Evolutionary conservation across 2,888 invertebrate species (phyloP), one percentile per base, ranked within the genome.

Genomic region (Acleris emargana): DNA sequence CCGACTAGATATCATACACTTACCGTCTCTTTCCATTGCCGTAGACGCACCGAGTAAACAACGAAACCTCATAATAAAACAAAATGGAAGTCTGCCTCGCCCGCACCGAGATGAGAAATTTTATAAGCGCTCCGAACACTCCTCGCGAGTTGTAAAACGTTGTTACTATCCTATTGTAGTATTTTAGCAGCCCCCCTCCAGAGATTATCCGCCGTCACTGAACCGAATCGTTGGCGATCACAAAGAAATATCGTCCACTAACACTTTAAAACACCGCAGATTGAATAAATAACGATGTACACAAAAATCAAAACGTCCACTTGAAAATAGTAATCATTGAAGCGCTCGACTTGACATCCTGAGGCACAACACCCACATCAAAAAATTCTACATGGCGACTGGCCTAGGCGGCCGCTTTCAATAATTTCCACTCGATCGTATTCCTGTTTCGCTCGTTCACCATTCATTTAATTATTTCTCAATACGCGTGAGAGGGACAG

Each of bases 91-190:
- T 87, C 84, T 80, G 79, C 81, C 81, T 86, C 82, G 87, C 80
- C 84, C 86, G 87, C 85, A 81, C 81, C 76, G 84, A 89, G 86
- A 88, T 87, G 87, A 87, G 81, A 86, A 83, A 84, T 86, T 90
- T 89, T 89, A 88, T 88, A 83, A 84, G 81, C 88, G 81, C 83
- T 79, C 73, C 73, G 76, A 76, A 76, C 80, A 80, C 80, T 76
- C 76, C 80, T 82, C 80, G 79, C 81, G 80, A 91, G 89, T 93
- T 86, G 92, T 93, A 93, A 91, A 92, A 90, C 87, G 88, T 87
- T 87, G 88, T 90, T 92, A 91, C 91, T 91, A 92, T 91, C 87
- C 86, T 89, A 82, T 83, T 88, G 93, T 93, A 93, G 93, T 93
- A 93, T 92, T 92, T 89, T 86, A 88, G 86, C 86, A 88, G 88